Base-by-base conservation (phyloP, 2,888 invertebrate species). In the Hecatera dysodea region DNA sequence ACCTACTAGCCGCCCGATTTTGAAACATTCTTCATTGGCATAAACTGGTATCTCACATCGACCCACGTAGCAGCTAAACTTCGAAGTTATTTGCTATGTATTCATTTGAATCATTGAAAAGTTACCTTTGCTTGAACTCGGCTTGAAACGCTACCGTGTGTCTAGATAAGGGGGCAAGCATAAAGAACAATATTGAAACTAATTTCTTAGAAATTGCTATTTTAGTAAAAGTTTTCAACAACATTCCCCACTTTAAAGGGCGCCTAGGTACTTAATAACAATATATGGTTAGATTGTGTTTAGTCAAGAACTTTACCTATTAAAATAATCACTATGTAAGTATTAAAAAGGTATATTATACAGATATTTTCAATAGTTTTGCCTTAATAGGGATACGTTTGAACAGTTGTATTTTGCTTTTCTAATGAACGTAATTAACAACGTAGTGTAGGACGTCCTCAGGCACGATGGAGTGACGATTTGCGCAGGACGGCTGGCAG, bases 151-250 rank as follows among this genome's bases (percentile, higher is more conserved):
- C n/a, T n/a, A n/a, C n/a, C n/a, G n/a, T n/a, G n/a, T n/a, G n/a
- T n/a, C n/a, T n/a, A n/a, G n/a, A n/a, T 27, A 42, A 22, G 46
- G 36, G 24, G 12, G 12, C 4, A n/a, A 17, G 22, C n/a, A 55
- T 44, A 1, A 22, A 36, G 12, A 73, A 42, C 19, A 60, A 55
- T 55, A 29, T 50, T 66, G 24, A 24, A 52, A 9, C 39, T 50
- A 48, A 56, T 33, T 72, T 24, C 36, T 52, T 27, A 11, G 57
- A 53, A 75, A 67, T 19, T 53, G n/a, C n/a, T 67, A 36, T 53
- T 57, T 39, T 33, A 11, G 9, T 19, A 17, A 33, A 27, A 53
- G 29, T 72, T 59, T 24, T 0, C 8, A 57, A 39, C 46, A 46
- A 42, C 1, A 33, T 22, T 46, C 33, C 8, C 33, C 22, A 75